phyloP scores from a whole-genome alignment of 2,888 invertebrate genomes.

The Lithophane socia region DNA sequence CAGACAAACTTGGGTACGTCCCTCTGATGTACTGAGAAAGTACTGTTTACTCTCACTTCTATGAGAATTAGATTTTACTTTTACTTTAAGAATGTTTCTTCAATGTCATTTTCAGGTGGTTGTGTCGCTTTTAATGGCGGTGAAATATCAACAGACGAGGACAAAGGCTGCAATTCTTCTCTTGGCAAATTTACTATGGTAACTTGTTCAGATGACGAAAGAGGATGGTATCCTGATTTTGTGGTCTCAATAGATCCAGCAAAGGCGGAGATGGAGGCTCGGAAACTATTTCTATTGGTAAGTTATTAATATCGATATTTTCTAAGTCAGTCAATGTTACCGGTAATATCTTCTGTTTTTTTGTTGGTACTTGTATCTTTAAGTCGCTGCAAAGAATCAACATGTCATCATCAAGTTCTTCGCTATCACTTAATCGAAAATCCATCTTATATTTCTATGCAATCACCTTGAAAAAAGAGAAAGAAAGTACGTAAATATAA shows the following conservation, averaged over 20 bases:
- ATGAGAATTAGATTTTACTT: slow-evolving; percentile 31
- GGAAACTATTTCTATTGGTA: slow-evolving; percentile 33
- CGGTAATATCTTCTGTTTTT: slow-evolving; percentile 14
- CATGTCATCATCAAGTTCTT: slow-evolving; percentile 29
- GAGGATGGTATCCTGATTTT: slow-evolving; percentile 12
- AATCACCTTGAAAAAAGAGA: slow-evolving; percentile 7
- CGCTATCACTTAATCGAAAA: slow-evolving; percentile 1
- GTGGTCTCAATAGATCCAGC: slow-evolving; percentile 7
- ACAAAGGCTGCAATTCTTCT: slow-evolving; percentile 4
- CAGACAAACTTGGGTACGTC: slow-evolving; percentile 51
- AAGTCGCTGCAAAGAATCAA: slow-evolving; percentile 22
- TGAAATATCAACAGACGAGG: slow-evolving; percentile 23
- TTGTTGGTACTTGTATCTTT: slow-evolving; percentile 1
- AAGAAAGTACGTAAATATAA: slow-evolving; percentile 7
- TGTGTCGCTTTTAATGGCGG: slow-evolving; percentile 31
- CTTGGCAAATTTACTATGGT: slow-evolving; percentile 3
- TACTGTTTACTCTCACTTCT: slow-evolving; percentile 41
- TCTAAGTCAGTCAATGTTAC: slow-evolving; percentile 4
- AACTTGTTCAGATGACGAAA: slow-evolving; percentile 8
- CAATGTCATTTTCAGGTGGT: slow-evolving; percentile 31
- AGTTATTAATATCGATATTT: slow-evolving; percentile 30
- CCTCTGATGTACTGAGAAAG: slow-evolving; percentile 41
- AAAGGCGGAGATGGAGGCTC: slow-evolving; percentile 33
- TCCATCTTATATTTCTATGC: slow-evolving; percentile 2
- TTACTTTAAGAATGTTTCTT: slow-evolving; percentile 28